These are phyloP conservation scores for Stigmatopora argus DNA, from an alignment of 2,113 vertebrate genomes.

Conservation along the genomic window DNA sequence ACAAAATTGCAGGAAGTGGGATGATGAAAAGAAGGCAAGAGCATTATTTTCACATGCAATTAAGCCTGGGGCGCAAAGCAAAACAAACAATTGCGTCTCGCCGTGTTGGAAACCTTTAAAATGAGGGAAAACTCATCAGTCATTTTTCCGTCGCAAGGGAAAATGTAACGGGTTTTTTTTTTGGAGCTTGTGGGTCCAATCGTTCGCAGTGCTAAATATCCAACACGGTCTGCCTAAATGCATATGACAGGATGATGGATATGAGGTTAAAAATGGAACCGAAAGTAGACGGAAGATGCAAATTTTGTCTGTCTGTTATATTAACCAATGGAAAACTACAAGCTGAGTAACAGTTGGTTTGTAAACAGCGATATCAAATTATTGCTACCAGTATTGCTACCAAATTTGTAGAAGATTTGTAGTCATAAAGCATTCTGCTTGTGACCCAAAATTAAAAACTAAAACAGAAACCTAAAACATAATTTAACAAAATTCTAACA, in stretches of 20 bases:
- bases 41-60: slow-evolving; percentile 26
- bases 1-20: slow-evolving; percentile 1
- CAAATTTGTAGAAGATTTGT: no score
- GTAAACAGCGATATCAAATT: no score
- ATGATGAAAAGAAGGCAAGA: slow-evolving; percentile 16
- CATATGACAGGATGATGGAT: background rate
- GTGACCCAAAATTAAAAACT: no score
- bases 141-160: background rate
- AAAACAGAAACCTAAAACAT: no score
- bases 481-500: no score
- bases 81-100: slow-evolving; percentile 17
- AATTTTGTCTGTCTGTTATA: background rate
- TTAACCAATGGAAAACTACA: background rate
- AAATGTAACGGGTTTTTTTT: background rate
- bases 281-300: background rate
- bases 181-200: background rate
- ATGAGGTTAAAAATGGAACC: background rate
- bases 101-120: slow-evolving; percentile 20
- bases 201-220: background rate
- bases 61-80: slow-evolving; percentile 14
- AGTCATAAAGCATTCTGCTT: no score
- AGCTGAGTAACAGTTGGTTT: background rate
- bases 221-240: background rate
- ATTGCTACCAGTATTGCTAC: no score
- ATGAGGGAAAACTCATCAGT: background rate